Evolutionary conservation across 2,113 vertebrate genomes (phyloP), one percentile per base, ranked within the genome.

Genomic region (Corythoichthys intestinalis): DNA sequence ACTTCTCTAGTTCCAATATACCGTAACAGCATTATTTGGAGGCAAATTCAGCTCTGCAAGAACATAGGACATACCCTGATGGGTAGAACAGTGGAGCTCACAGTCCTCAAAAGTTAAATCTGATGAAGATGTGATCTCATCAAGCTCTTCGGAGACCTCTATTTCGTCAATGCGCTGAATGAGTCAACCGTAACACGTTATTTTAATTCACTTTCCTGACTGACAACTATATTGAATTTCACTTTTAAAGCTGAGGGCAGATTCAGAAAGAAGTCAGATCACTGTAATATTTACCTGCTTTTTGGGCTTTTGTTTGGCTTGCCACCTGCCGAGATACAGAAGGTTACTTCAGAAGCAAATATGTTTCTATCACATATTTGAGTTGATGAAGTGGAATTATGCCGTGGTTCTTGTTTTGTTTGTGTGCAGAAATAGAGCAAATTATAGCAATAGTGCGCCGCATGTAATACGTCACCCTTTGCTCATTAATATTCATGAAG

Each of bases 51-150:
- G 91, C 60, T 96, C 94, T 78, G 95, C 92, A 37, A 95, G 87
- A 12, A 96, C 88, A 47, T 93, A 74, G 72, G 93, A 75, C 1
- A 91, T 85, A 39, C 93, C 92, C 48, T 78, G 90, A 71, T 90
- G 93, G 46, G 88, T 85, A 41, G 91, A 89, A 0, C 73, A 67
- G 39, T 90, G 90, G 4, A 90, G 87, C n/a, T 94, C 89, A 0
- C 70, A 75, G 44, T 94, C 94, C 17, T 95, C 94, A 46, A 94
- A 92, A 71, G 87, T 82, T 46, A 93, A 92, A 84, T 95, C 94
- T n/a, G 95, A 96, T 0, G 94, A 96, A 68, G 91, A 93, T 56
- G 90, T 93, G 66, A 94, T 91, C 69, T 97, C 94, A 79, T 93
- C 93, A 56, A 93, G 86, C 74, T 96, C 91, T 81, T 93, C 91